Conservation (phyloP, 2,888 invertebrate genomes). For the Aromia moschata region DNA sequence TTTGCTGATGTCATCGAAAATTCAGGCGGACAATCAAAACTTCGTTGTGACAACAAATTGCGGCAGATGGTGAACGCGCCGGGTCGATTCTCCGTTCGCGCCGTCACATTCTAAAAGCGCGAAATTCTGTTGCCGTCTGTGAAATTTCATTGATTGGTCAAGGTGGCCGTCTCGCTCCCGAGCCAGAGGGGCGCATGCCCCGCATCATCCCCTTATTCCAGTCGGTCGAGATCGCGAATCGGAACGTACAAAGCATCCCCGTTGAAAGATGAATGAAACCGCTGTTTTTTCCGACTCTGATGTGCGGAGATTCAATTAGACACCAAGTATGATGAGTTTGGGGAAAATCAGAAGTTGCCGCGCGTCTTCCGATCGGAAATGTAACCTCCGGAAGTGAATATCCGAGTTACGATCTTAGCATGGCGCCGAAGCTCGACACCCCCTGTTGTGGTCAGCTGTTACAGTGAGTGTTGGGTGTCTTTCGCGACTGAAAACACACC, state of each 20-base stretch:
- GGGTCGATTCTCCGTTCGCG: neutral
- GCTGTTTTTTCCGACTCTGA: neutral
- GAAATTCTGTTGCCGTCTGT: conserved; percentile 15
- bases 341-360: conserved; percentile 1
- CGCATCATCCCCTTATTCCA: conserved; percentile 2
- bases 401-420: too few species aligned
- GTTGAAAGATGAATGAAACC: neutral
- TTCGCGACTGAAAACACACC: conserved; percentile 13
- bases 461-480: conserved; percentile 14
- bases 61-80: conserved; percentile 1
- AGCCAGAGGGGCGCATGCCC: conserved; percentile 1
- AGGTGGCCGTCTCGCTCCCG: conserved; percentile 12
- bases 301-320: neutral
- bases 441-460: conserved; percentile 34
- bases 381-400: too few species aligned
- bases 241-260: neutral
- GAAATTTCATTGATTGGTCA: conserved; percentile 26
- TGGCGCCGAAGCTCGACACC: conserved; percentile 7
- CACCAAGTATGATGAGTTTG: neutral
- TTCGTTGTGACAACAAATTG: conserved; percentile 11
- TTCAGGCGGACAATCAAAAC: conserved; percentile 14
- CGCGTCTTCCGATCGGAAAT: too few species aligned
- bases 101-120: conserved; percentile 7
- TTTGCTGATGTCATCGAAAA: conserved; percentile 1
- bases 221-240: conserved; percentile 7